These are phyloP conservation scores for Pogonophryne albipinna DNA, from an alignment of 2,797 vertebrate species.

Conservation along the genomic window DNA sequence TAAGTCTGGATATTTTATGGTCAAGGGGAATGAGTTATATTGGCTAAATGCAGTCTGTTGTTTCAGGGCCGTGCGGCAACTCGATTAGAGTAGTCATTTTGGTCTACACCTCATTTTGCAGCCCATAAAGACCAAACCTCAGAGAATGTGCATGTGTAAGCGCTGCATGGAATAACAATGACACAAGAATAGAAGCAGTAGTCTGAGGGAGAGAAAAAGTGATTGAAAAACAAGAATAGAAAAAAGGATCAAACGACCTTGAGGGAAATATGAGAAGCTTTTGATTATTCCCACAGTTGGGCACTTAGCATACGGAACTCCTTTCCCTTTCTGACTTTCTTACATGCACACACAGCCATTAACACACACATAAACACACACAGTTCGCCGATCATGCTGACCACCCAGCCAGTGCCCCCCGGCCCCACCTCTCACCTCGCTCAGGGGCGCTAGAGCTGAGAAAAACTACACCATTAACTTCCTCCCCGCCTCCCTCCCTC, in stretches of 20 bases:
- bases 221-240: slow-evolving; percentile 61
- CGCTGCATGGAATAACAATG: slow-evolving; percentile 75
- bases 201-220: slow-evolving; percentile 49
- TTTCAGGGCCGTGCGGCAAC: slow-evolving; percentile 74
- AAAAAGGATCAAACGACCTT: slow-evolving; percentile 51
- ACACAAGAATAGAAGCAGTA: slow-evolving; percentile 69
- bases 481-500: slow-evolving; percentile 47
- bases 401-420: slow-evolving; percentile 82
- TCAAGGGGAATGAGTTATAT: slow-evolving; percentile 68
- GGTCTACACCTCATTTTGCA: slow-evolving; percentile 80
- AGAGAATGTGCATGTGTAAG: slow-evolving; percentile 78
- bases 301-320: slow-evolving; percentile 52
- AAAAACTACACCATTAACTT: slow-evolving; percentile 83
- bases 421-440: slow-evolving; percentile 81
- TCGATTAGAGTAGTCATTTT: slow-evolving; percentile 76
- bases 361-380: slow-evolving; percentile 74
- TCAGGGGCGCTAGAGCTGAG: slow-evolving; percentile 75
- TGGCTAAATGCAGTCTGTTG: slow-evolving; percentile 75
- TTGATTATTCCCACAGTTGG: slow-evolving; percentile 72
- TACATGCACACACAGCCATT: slow-evolving; percentile 58
- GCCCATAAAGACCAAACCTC: slow-evolving; percentile 78
- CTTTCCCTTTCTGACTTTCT: slow-evolving; percentile 63
- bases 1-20: slow-evolving; percentile 69
- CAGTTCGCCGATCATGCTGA: slow-evolving; percentile 69
- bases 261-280: slow-evolving; percentile 67